Conservation (phyloP, 2,797 vertebrate species). For the Neosalanx taihuensis region DNA sequence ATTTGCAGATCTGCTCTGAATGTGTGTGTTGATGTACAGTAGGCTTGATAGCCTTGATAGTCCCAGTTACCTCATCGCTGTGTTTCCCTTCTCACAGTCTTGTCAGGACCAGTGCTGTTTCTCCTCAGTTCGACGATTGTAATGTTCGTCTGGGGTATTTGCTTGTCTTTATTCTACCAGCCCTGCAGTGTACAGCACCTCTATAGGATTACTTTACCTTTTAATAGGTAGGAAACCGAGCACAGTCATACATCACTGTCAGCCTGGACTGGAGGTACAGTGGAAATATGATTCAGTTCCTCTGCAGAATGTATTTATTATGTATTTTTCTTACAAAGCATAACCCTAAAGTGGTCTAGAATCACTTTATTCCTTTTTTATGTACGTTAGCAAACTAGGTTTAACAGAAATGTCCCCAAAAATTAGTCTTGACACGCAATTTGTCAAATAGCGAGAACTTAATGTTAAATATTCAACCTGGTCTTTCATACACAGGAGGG, state of each 20-base stretch:
- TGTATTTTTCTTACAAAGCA: slow-evolving; percentile 25
- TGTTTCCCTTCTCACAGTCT: too few relatives aligned
- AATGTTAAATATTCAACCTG: neutral
- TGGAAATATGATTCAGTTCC: slow-evolving; percentile 60
- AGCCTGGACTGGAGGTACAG: slow-evolving; percentile 47
- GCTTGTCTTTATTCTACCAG: slow-evolving; percentile 28
- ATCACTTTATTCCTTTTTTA: slow-evolving; percentile 38
- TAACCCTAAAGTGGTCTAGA: slow-evolving; percentile 54
- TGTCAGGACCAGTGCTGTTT: neutral
- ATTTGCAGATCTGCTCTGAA: too few relatives aligned
- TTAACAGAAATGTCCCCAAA: slow-evolving; percentile 39
- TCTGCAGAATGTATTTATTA: slow-evolving; percentile 40
- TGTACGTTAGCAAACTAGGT: slow-evolving; percentile 30
- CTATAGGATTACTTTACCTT: neutral
- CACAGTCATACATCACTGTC: slow-evolving; percentile 64
- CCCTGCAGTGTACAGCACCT: neutral
- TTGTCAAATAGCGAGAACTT: slow-evolving; percentile 12
- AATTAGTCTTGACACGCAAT: slow-evolving; percentile 26
- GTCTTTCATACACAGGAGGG: slow-evolving; percentile 22
- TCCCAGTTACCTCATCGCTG: too few relatives aligned
- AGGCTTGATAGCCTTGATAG: too few relatives aligned
- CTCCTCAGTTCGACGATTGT: too few relatives aligned
- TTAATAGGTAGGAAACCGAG: slow-evolving; percentile 16
- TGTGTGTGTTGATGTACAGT: too few relatives aligned
- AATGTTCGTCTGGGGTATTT: neutral